phyloP scores from a whole-genome alignment of 2,888 invertebrate species.

The Apodemia mormo region DNA sequence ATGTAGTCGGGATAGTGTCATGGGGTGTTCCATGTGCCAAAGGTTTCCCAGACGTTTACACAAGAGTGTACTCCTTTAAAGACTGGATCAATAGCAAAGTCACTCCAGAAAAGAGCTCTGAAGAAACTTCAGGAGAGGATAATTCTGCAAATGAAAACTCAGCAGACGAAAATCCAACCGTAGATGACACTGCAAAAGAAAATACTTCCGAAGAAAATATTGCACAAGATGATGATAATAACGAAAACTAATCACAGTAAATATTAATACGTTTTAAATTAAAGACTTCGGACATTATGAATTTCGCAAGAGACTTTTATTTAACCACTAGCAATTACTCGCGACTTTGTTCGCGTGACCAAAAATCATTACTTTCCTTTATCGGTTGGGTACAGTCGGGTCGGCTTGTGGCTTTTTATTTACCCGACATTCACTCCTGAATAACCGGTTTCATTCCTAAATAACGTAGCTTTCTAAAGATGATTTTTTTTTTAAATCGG shows the following conservation, averaged over 20 bases:
- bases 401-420: too few species aligned
- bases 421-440: too few species aligned
- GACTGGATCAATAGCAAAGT: conserved; percentile 65
- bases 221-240: background rate
- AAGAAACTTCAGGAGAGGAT: background rate
- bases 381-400: too few species aligned
- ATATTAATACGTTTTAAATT: background rate
- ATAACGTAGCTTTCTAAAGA: too few species aligned
- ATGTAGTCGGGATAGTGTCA: conserved; percentile 74
- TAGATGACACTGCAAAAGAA: background rate
- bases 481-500: too few species aligned
- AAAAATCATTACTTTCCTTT: too few species aligned
- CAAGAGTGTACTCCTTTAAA: conserved; percentile 67
- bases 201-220: background rate
- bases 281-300: too few species aligned
- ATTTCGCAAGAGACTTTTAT: too few species aligned
- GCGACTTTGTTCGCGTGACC: too few species aligned
- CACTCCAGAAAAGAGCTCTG: conserved; percentile 23
- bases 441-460: too few species aligned
- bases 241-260: background rate
- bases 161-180: background rate
- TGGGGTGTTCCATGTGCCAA: conserved; percentile 79
- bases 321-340: too few species aligned
- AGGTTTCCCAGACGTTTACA: conserved; percentile 79
- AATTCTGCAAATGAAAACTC: background rate